Conservation (phyloP, 2,113 vertebrate species). For the Porphyrio hochstetteri region DNA sequence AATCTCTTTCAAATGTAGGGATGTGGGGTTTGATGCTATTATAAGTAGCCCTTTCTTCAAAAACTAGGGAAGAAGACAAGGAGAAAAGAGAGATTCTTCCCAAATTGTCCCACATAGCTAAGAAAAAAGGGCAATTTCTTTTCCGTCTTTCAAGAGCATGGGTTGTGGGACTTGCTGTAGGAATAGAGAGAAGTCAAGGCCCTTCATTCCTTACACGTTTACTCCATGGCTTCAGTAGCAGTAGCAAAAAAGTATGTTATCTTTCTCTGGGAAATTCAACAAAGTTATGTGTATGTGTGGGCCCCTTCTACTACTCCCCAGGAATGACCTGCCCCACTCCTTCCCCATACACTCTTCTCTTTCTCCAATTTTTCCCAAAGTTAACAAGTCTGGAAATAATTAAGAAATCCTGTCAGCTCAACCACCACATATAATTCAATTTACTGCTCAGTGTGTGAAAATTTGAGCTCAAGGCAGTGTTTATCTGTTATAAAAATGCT, state of each 20-base stretch:
- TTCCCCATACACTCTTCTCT: background rate
- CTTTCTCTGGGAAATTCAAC: background rate
- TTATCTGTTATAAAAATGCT: constrained; percentile 44
- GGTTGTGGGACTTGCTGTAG: background rate
- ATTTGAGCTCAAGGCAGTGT: constrained; percentile 43
- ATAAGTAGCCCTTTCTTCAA: background rate
- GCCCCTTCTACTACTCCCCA: background rate
- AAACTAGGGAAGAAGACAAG: background rate
- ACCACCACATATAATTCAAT: constrained; percentile 49
- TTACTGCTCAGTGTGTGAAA: constrained; percentile 55
- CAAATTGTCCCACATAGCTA: background rate
- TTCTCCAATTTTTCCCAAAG: constrained; percentile 4
- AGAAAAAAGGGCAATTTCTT: background rate
- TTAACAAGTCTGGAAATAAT: constrained; percentile 61
- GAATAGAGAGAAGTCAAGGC: background rate
- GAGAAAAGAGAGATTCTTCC: background rate
- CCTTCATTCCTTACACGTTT: background rate
- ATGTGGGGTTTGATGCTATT: background rate
- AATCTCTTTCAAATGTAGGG: background rate
- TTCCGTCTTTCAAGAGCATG: background rate
- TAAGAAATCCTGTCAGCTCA: constrained; percentile 44
- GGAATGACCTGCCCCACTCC: constrained; percentile 22
- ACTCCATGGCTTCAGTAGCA: background rate
- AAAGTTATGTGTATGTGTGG: background rate
- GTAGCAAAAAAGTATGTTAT: background rate